phyloP scores from a whole-genome alignment of 2,888 invertebrate genomes.

The Pachymerium ferrugineum region DNA sequence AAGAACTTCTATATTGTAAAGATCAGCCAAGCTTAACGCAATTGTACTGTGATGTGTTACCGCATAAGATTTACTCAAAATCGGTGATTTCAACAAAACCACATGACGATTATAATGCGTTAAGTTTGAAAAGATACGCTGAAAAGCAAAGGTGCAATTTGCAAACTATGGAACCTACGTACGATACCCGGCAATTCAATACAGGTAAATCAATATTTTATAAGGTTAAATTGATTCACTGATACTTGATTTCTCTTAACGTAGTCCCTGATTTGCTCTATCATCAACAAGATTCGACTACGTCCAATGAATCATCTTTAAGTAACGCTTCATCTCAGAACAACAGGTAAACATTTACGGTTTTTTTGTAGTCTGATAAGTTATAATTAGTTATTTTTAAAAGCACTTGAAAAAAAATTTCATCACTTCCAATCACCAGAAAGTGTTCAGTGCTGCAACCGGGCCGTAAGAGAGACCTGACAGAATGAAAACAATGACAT shows the following conservation, averaged over 20 bases:
- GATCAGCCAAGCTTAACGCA: background rate
- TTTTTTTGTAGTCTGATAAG: background rate
- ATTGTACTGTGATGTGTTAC: constrained; percentile 10
- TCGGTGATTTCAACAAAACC: background rate
- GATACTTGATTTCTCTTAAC: background rate
- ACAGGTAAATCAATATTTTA: background rate
- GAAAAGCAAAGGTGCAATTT: constrained; percentile 2
- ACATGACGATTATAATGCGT: background rate
- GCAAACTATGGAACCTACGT: background rate
- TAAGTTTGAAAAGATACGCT: constrained; percentile 12
- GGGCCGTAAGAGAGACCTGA: background rate
- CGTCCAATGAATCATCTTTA: constrained; percentile 32
- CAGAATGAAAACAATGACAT: background rate
- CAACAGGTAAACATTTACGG: background rate
- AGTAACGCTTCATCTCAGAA: constrained; percentile 5
- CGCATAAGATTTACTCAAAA: background rate
- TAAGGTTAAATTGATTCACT: no score
- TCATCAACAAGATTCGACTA: constrained; percentile 36
- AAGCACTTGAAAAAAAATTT: constrained; percentile 6
- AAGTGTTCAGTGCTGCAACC: constrained; percentile 1
- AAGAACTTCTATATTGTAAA: constrained; percentile 17
- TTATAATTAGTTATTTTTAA: background rate
- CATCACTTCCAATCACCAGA: no score
- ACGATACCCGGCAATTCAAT: background rate
- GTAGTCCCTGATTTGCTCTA: constrained; percentile 36